Evolutionary conservation across 2,113 vertebrate species (phyloP).

Genomic region (Arenaria interpres): DNA sequence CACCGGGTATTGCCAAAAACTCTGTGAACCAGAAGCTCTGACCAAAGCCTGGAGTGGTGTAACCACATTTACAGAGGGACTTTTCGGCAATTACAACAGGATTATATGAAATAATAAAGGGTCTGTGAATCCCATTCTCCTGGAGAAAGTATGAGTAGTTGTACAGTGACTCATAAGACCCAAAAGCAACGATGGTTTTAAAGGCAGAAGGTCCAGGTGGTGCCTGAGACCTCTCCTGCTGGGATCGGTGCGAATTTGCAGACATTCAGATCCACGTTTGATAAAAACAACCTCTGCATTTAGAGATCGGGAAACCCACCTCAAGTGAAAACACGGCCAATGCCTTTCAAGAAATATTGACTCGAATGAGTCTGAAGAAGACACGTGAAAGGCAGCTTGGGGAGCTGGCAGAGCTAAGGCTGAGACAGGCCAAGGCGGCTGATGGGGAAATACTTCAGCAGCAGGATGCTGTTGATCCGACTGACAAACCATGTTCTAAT

Average conservation of each 20-base stretch:
- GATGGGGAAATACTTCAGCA: not conserved
- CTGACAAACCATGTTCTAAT: not conserved
- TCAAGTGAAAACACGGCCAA: not conserved
- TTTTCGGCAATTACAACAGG: not conserved
- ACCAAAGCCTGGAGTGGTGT: not conserved
- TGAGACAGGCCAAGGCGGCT: not conserved
- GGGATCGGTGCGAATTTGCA: not conserved
- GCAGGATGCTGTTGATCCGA: not conserved
- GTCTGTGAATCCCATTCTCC: not conserved
- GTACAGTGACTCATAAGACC: not conserved
- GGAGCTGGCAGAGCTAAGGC: not conserved
- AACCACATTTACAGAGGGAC: not conserved
- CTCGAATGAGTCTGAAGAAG: not conserved
- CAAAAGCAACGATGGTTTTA: not conserved
- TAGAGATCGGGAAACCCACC: not conserved
- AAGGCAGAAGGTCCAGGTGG: not conserved
- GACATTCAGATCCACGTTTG: not conserved
- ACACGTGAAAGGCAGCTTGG: not conserved
- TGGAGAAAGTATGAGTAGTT: not conserved
- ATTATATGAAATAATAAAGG: not conserved
- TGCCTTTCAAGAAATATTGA: not conserved
- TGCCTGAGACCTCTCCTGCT: not conserved
- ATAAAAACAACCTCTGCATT: not conserved
- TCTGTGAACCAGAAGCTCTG: not conserved
- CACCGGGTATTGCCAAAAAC: not conserved